These are phyloP conservation scores for Esox masquinongy DNA, from an alignment of 2,797 vertebrate genomes.

Conservation along the genomic window DNA sequence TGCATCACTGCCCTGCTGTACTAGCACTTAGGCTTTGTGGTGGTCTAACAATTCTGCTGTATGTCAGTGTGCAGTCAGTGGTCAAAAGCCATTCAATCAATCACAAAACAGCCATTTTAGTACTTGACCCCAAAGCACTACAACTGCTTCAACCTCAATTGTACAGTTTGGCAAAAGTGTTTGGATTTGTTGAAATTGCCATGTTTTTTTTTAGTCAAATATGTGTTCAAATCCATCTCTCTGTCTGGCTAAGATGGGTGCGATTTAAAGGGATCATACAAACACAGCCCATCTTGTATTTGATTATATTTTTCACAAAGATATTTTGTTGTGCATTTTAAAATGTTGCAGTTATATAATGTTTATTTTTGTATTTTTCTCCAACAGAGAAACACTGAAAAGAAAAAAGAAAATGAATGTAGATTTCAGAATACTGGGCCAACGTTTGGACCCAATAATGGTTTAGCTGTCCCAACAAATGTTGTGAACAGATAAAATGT, in stretches of 20 bases:
- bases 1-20: slow-evolving; percentile 46
- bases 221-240: neutral
- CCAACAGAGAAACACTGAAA: too few species aligned
- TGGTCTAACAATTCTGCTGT: slow-evolving; percentile 46
- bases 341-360: neutral
- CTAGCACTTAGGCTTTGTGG: slow-evolving; percentile 52
- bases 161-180: neutral
- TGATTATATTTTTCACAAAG: neutral
- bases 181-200: neutral
- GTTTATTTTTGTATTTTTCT: neutral
- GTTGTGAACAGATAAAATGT: too few species aligned
- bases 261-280: neutral
- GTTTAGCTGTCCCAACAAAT: too few species aligned
- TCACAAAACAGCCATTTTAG: slow-evolving; percentile 35
- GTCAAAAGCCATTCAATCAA: slow-evolving; percentile 52
- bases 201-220: neutral
- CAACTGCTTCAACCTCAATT: neutral
- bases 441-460: too few species aligned
- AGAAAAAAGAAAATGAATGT: too few species aligned
- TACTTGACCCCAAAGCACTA: slow-evolving; percentile 2
- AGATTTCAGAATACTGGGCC: too few species aligned
- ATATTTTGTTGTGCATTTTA: neutral
- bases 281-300: neutral
- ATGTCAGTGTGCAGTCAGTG: slow-evolving; percentile 53
- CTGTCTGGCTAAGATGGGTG: neutral